phyloP scores from a whole-genome alignment of 2,113 vertebrate genomes.

The Panthera uncia region DNA sequence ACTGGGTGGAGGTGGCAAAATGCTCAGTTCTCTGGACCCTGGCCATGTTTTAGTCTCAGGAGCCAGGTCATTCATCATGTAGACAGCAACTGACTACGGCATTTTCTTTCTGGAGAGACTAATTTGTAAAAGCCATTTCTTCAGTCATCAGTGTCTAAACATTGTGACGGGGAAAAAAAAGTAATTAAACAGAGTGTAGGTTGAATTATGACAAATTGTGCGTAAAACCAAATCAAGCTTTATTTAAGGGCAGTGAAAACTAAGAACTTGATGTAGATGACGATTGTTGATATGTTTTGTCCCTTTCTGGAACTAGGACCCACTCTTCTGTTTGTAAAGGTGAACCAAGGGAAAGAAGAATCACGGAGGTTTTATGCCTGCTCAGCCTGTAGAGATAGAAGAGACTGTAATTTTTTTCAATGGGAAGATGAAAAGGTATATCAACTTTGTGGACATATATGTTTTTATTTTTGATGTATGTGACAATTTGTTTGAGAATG shows the following conservation, averaged over 20 bases:
- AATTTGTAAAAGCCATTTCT: background rate
- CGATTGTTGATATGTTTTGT: background rate
- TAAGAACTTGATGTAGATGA: background rate
- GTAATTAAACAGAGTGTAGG: background rate
- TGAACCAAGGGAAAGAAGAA: constrained; percentile 77
- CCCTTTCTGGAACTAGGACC: constrained; percentile 85
- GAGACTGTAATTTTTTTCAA: constrained; percentile 96
- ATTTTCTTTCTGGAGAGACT: background rate
- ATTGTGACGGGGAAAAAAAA: background rate
- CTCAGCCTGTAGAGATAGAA: constrained; percentile 95
- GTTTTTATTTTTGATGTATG: background rate
- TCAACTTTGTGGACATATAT: background rate
- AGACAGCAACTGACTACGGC: background rate
- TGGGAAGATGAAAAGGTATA: constrained; percentile 96
- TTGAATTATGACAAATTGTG: background rate
- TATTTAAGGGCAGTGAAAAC: background rate
- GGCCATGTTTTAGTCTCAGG: background rate
- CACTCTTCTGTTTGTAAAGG: constrained; percentile 92
- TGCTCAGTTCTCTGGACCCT: background rate
- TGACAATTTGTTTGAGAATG: background rate
- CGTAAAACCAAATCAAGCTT: background rate
- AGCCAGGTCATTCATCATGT: background rate
- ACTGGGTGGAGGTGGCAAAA: background rate
- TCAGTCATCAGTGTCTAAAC: background rate
- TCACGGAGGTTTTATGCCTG: constrained; percentile 94